phyloP scores from a whole-genome alignment of 2,113 vertebrate species.

The Columba livia region DNA sequence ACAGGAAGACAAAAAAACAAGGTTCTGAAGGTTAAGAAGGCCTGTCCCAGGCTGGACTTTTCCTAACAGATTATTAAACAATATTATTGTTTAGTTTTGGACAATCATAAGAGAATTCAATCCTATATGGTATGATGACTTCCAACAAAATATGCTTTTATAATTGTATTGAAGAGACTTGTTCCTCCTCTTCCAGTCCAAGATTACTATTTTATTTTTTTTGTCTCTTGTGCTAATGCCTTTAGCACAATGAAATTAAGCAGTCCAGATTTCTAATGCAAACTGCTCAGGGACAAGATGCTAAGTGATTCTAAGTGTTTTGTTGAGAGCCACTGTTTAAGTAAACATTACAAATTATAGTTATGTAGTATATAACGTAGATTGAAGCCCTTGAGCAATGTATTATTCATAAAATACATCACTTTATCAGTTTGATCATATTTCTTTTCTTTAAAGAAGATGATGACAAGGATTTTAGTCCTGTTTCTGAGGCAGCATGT shows the following conservation, averaged over 20 bases:
- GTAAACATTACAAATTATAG: constrained; percentile 76
- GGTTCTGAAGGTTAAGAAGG: constrained; percentile 40
- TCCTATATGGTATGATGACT: background rate
- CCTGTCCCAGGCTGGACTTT: background rate
- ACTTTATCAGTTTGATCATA: constrained; percentile 67
- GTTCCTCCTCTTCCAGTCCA: background rate
- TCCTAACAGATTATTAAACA: background rate
- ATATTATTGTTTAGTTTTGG: background rate
- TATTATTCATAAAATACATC: constrained; percentile 74
- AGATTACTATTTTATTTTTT: background rate
- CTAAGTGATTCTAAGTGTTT: constrained; percentile 76
- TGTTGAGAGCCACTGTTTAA: constrained; percentile 73
- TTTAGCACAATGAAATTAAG: constrained; percentile 57
- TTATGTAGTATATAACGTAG: constrained; percentile 64
- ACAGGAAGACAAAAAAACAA: constrained; percentile 13
- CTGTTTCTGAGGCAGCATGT: background rate
- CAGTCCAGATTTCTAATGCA: constrained; percentile 65
- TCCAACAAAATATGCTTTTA: background rate
- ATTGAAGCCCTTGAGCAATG: constrained; percentile 67
- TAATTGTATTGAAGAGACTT: background rate
- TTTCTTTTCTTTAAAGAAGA: constrained; percentile 44
- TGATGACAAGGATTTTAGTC: constrained; percentile 40
- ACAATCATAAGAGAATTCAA: background rate
- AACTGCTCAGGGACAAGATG: constrained; percentile 65
- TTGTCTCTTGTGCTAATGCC: background rate